These are phyloP conservation scores for Tachina lurida DNA, from an alignment of 2,888 invertebrate species.

Conservation along the genomic window DNA sequence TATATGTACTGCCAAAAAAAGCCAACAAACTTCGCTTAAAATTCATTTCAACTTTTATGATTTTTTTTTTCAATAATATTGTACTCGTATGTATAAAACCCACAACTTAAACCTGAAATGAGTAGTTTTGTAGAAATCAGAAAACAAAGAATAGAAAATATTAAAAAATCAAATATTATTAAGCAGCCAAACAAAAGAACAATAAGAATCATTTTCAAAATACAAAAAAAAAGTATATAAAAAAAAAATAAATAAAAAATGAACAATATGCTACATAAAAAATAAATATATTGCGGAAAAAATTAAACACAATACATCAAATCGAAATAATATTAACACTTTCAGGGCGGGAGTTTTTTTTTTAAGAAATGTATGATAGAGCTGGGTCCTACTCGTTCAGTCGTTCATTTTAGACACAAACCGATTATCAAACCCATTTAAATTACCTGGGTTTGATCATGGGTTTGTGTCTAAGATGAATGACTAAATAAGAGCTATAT, in stretches of 20 bases:
- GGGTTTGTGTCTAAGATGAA: too few relatives aligned
- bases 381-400: too few relatives aligned
- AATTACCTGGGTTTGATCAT: too few relatives aligned
- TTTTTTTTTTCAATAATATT: neutral
- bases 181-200: conserved; percentile 53
- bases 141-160: conserved; percentile 35
- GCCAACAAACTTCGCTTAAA: conserved; percentile 46
- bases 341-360: neutral
- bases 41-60: conserved; percentile 13
- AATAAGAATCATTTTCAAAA: conserved; percentile 45
- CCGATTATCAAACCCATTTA: too few relatives aligned
- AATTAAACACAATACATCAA: conserved; percentile 35
- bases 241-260: neutral
- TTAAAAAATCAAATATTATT: conserved; percentile 44
- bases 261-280: conserved; percentile 1
- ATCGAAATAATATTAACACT: conserved; percentile 39
- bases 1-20: neutral
- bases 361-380: neutral
- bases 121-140: conserved; percentile 1
- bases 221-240: too few relatives aligned
- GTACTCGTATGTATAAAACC: neutral
- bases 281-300: conserved; percentile 37
- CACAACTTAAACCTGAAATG: conserved; percentile 23
- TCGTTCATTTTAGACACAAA: too few relatives aligned
- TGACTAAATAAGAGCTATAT: too few relatives aligned